These are phyloP conservation scores for Corythornis madagascariensis DNA, from an alignment of 2,113 vertebrate genomes.

Conservation along the genomic window DNA sequence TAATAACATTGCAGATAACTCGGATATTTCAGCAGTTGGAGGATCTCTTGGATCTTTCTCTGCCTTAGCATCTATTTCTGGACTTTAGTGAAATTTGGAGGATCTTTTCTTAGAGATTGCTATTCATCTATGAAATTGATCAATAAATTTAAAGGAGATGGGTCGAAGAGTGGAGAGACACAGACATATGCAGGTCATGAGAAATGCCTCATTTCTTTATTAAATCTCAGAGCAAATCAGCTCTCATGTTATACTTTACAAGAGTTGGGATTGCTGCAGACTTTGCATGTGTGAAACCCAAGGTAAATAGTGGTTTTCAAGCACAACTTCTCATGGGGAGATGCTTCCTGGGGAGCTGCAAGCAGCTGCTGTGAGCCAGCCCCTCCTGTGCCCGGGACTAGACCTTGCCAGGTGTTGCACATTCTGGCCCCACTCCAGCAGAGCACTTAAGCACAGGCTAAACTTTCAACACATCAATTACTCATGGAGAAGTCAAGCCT, in stretches of 20 bases:
- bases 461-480: conserved; percentile 66
- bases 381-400: not conserved
- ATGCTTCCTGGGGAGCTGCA: not conserved
- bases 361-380: not conserved
- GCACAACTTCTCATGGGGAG: not conserved
- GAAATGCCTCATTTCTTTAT: not conserved
- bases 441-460: conserved; percentile 57
- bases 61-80: not conserved
- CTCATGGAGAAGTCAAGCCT: conserved; percentile 33
- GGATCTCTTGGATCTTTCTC: not conserved
- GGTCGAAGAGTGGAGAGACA: not conserved
- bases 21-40: not conserved
- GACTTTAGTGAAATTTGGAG: not conserved
- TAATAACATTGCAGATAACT: not conserved
- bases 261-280: not conserved
- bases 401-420: conserved; percentile 26
- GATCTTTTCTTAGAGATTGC: not conserved
- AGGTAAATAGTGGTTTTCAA: not conserved
- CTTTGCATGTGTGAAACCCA: not conserved
- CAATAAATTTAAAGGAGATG: not conserved
- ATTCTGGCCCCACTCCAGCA: conserved; percentile 40
- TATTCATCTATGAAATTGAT: not conserved
- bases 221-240: not conserved
- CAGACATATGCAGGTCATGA: not conserved
- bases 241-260: not conserved